Evolutionary conservation across 2,113 vertebrate genomes (phyloP).

Genomic region (Perognathus longimembris): DNA sequence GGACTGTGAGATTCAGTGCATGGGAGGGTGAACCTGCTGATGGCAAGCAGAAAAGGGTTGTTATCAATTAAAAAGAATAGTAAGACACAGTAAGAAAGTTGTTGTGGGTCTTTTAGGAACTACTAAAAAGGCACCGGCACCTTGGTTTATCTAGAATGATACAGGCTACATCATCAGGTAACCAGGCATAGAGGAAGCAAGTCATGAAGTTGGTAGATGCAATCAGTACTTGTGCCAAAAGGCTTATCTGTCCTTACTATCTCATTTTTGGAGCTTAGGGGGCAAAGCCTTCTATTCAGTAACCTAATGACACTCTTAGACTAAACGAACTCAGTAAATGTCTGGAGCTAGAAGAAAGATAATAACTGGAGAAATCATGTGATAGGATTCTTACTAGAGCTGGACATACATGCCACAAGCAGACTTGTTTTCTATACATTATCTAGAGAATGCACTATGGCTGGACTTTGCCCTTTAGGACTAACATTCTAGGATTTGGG

Average conservation of each 20-base stretch:
- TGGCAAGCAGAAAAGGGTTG: not conserved
- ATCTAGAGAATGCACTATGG: not conserved
- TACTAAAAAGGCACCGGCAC: not conserved
- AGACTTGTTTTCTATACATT: not conserved
- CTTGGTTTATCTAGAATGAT: not conserved
- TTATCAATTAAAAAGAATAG: not conserved
- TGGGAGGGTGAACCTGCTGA: not conserved
- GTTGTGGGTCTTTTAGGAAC: not conserved
- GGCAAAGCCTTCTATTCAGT: not conserved
- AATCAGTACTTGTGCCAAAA: not conserved
- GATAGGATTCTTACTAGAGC: not conserved
- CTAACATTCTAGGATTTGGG: slow-evolving; percentile 24
- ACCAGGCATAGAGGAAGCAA: not conserved
- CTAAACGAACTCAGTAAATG: not conserved
- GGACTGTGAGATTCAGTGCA: not conserved
- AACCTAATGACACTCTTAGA: not conserved
- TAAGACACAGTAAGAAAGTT: not conserved
- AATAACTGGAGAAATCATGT: not conserved
- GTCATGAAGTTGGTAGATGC: not conserved
- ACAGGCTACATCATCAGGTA: not conserved
- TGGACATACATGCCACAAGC: not conserved
- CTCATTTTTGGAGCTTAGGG: slow-evolving; percentile 2
- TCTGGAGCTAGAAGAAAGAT: not conserved
- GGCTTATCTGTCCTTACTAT: not conserved
- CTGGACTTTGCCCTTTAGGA: not conserved